Evolutionary conservation across 2,888 invertebrate species (phyloP), one percentile per base, ranked within the genome.

Genomic region (Myathropa florea): DNA sequence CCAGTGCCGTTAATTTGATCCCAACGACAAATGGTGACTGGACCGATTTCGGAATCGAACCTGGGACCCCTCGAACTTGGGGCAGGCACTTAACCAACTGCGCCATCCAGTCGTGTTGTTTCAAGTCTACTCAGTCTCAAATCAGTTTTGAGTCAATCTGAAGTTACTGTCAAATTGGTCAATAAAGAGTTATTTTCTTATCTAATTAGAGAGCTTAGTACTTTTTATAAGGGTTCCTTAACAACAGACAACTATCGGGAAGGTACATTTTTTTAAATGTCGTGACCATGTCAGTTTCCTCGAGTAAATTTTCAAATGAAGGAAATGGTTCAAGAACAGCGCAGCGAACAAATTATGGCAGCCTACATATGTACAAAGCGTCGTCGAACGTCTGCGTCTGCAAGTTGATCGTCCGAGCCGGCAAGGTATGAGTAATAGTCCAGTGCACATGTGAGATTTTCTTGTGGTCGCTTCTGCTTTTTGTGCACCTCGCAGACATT

Each of bases 401-500:
- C 46, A 46, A 18, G 46, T 18, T 18, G 18, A 46, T 18, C 46
- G 46, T 7, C 46, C 46, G 7, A 7, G 4, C 18, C 18, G 18
- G 46, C 46, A 46, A 18, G 46, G 6, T 46, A 46, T 46, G 46
- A 46, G 46, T 46, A 46, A 85, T 63, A 28, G 61, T 61, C 81
- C 63, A 72, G 61, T 80, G 57, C 81, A 68, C 63, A 81, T 33
- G 53, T 55, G 55, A 64, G 80, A 76, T 61, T 83, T 65, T 36
- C 55, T 72, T 63, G 72, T 63, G 61, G 76, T 71, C 67, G 81
- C 85, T 73, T 85, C 81, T 85, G 81, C 85, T 76, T 81, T 72
- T 59, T 72, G 85, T 85, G 77, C 85, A 81, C 63, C 67, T 85
- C 67, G 71, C 81, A 85, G 82, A 85, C 82, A 85, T 81, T 85